Percentiles rank a stretch among this genome's conserved stretches.
These are phyloP conservation scores for Drosophila jambulina DNA, from an alignment of 1,140 invertebrate genomes.

Conservation along the genomic window DNA sequence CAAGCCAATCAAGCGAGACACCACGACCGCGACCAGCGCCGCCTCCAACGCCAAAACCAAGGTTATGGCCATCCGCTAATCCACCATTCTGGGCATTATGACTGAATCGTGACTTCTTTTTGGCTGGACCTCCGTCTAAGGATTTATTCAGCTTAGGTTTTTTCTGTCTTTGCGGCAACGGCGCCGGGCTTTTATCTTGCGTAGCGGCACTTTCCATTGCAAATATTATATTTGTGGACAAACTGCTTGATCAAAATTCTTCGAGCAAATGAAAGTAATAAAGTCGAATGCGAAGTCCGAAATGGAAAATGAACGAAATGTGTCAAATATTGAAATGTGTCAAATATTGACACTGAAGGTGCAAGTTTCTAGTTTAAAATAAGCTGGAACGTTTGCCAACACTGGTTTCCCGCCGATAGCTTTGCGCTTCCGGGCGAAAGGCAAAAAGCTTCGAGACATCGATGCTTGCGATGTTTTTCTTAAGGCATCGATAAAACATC, in stretches of 20 bases:
- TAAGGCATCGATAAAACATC: too few relatives aligned
- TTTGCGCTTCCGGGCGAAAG: too few relatives aligned
- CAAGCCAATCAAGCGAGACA: too few relatives aligned
- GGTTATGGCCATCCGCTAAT: conserved; percentile 6
- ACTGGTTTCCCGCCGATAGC: too few relatives aligned
- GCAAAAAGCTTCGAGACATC: too few relatives aligned
- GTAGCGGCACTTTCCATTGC: conserved; percentile 58
- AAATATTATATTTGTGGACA: neutral
- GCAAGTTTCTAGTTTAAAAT: too few relatives aligned
- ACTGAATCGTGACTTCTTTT: conserved; percentile 64
- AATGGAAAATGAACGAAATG: neutral
- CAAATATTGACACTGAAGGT: too few relatives aligned
- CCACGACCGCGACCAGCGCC: neutral
- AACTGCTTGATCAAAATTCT: conserved; percentile 1
- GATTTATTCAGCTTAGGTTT: conserved; percentile 44
- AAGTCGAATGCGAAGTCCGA: neutral
- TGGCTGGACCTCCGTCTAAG: conserved; percentile 54
- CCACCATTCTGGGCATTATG: conserved; percentile 63
- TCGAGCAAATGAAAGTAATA: neutral
- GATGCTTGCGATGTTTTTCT: too few relatives aligned
- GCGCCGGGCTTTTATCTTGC: conserved; percentile 38
- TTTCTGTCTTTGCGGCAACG: conserved; percentile 53
- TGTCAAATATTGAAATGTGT: too few relatives aligned
- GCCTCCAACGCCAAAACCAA: conserved; percentile 16
- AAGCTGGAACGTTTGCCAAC: too few relatives aligned